Conservation (phyloP, 2,888 invertebrate species). For the Drosophila imparisetae region DNA sequence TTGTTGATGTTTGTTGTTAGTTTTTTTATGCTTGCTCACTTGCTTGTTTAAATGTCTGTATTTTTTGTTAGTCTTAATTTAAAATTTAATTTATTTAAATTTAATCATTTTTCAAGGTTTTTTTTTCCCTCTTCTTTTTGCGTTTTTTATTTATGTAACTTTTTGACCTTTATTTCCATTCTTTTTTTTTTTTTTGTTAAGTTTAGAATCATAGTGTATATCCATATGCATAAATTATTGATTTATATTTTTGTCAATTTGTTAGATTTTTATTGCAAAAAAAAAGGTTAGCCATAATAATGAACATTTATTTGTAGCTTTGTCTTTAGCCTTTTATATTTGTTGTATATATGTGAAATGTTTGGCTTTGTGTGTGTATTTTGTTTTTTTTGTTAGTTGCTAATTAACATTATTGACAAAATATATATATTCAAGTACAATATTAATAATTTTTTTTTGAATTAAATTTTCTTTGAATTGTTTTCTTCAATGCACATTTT, state of each 20-base stretch:
- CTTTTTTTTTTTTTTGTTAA: slow-evolving; percentile 18
- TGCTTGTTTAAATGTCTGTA: slow-evolving; percentile 53
- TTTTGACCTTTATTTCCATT: slow-evolving; percentile 24
- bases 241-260: slow-evolving; percentile 18
- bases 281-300: slow-evolving; percentile 65
- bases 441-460: slow-evolving; percentile 47
- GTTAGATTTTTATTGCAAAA: slow-evolving; percentile 41
- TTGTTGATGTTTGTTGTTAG: slow-evolving; percentile 58
- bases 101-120: slow-evolving; percentile 47
- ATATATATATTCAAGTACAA: slow-evolving; percentile 53
- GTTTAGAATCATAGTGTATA: slow-evolving; percentile 71
- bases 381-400: slow-evolving; percentile 51
- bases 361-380: slow-evolving; percentile 38
- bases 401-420: slow-evolving; percentile 81
- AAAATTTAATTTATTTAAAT: slow-evolving; percentile 68
- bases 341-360: slow-evolving; percentile 26
- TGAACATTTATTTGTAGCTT: slow-evolving; percentile 63
- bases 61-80: slow-evolving; percentile 56
- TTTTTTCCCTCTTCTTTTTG: slow-evolving; percentile 9
- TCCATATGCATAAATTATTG: slow-evolving; percentile 68
- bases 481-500: slow-evolving; percentile 22
- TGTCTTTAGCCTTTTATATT: slow-evolving; percentile 28
- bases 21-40: slow-evolving; percentile 76
- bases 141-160: slow-evolving; percentile 35
- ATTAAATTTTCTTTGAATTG: slow-evolving; percentile 23